phyloP scores from a whole-genome alignment of 1,140 invertebrate species.

The Solen grandis region DNA sequence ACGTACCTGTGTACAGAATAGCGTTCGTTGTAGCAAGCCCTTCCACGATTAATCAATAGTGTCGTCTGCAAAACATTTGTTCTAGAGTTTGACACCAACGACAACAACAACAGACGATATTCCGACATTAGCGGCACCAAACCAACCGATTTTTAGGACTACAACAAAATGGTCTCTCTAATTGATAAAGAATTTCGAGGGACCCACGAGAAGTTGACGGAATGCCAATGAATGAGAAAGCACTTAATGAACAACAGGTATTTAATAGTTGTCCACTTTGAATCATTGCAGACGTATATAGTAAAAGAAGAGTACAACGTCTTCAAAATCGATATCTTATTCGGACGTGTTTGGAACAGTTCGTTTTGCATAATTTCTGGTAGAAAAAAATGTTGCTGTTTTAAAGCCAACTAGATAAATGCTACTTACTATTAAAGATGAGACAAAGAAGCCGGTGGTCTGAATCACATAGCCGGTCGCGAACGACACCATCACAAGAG shows the following conservation, averaged over 20 bases:
- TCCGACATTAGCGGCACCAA: neutral
- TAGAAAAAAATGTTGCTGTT: slow-evolving; percentile 11
- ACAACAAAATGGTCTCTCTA: slow-evolving; percentile 49
- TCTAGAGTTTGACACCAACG: neutral
- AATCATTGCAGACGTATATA: slow-evolving; percentile 24
- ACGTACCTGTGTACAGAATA: slow-evolving; percentile 27
- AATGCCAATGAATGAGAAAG: slow-evolving; percentile 11
- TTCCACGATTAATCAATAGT: slow-evolving; percentile 39
- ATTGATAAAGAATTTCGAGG: slow-evolving; percentile 43
- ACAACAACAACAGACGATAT: slow-evolving; percentile 6
- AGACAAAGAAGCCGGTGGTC: slow-evolving; percentile 1
- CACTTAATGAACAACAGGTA: slow-evolving; percentile 29
- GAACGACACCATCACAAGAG: slow-evolving; percentile 8
- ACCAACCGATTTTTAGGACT: slow-evolving; percentile 4
- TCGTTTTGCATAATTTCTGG: slow-evolving; percentile 13
- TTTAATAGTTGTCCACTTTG: slow-evolving; percentile 16
- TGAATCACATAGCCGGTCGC: too few relatives aligned
- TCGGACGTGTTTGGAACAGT: neutral
- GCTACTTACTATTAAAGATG: neutral
- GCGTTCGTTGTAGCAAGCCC: slow-evolving; percentile 7
- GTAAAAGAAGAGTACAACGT: neutral
- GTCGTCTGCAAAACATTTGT: slow-evolving; percentile 23
- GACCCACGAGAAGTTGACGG: neutral
- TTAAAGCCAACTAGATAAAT: neutral
- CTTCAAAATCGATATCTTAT: neutral